Percentiles rank a stretch among this genome's conserved stretches.
These are phyloP conservation scores for Chitala chitala DNA, from an alignment of 2,113 vertebrate genomes.

Conservation along the genomic window DNA sequence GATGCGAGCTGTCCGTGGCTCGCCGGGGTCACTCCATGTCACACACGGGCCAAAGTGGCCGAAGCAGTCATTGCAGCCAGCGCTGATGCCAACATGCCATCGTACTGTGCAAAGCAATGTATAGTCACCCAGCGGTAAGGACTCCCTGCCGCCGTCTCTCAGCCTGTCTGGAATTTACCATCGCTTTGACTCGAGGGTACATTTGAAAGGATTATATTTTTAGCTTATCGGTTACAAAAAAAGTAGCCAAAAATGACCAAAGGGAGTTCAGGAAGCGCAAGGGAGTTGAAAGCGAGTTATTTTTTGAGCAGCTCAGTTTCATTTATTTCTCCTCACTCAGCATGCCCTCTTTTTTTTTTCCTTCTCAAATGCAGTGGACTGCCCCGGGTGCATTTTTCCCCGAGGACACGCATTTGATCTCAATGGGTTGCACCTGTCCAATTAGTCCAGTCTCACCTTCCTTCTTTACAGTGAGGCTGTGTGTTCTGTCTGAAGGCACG, in stretches of 20 bases:
- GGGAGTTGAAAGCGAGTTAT: not conserved
- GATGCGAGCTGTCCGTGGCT: slow-evolving; percentile 81
- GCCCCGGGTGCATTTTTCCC: slow-evolving; percentile 35
- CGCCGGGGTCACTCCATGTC: slow-evolving; percentile 70
- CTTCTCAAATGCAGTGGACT: slow-evolving; percentile 32
- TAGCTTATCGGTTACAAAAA: not conserved
- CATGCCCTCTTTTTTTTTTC: slow-evolving; percentile 22
- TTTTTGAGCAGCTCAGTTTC: not conserved
- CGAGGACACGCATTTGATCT: slow-evolving; percentile 37
- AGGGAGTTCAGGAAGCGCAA: not conserved
- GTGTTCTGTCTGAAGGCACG: slow-evolving; percentile 40
- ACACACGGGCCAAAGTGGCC: slow-evolving; percentile 59
- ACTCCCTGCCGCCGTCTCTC: not conserved
- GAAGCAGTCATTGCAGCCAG: slow-evolving; percentile 66
- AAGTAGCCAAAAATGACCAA: not conserved
- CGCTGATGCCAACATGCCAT: slow-evolving; percentile 34
- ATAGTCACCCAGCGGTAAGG: slow-evolving; percentile 25
- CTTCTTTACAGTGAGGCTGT: slow-evolving; percentile 28
- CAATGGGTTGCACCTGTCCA: slow-evolving; percentile 23
- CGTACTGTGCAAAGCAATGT: slow-evolving; percentile 34
- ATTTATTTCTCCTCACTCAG: slow-evolving; percentile 22
- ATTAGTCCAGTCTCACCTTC: slow-evolving; percentile 20
- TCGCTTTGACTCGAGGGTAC: slow-evolving; percentile 5
- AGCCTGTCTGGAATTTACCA: slow-evolving; percentile 9
- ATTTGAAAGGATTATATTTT: slow-evolving; percentile 5